A percentile compares a stretch with the other conserved stretches of the same genome.
These are phyloP conservation scores for Hassar affinis DNA, from an alignment of 2,113 vertebrate genomes.

Conservation along the genomic window DNA sequence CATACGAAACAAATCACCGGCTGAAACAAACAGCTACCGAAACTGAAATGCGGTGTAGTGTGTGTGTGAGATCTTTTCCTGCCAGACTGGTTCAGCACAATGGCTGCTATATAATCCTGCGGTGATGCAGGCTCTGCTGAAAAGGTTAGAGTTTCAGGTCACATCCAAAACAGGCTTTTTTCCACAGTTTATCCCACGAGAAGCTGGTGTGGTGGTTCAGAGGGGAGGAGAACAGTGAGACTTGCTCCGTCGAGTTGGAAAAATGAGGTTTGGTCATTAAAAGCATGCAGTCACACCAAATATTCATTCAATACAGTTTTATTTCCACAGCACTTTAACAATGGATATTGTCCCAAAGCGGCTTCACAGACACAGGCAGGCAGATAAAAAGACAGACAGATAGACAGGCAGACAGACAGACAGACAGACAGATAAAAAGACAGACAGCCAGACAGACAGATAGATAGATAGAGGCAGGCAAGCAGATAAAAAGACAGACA, in stretches of 20 bases:
- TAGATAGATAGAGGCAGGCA: no score
- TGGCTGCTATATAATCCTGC: constrained; percentile 16
- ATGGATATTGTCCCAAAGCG: no score
- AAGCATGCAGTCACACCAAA: neutral
- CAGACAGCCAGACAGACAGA: no score
- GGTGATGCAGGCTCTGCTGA: neutral
- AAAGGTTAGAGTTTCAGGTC: constrained; percentile 31
- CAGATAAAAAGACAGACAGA: no score
- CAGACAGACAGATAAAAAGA: no score
- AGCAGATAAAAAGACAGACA: no score
- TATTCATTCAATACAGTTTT: no score
- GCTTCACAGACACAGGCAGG: no score
- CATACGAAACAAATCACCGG: constrained; percentile 4
- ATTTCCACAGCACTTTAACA: no score
- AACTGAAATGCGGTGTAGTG: neutral
- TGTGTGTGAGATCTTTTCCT: neutral
- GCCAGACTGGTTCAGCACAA: constrained; percentile 35
- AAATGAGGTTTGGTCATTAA: neutral
- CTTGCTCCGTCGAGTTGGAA: neutral
- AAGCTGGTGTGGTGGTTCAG: neutral
- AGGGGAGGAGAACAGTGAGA: neutral
- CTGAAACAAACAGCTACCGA: constrained; percentile 27
- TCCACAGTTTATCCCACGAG: neutral
- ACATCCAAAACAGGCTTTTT: constrained; percentile 20
- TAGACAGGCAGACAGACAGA: no score